Evolutionary conservation across 37 sponge, comb jelly and placozoan species (phyloP).

Genomic region (Aplysina aerophoba): DNA sequence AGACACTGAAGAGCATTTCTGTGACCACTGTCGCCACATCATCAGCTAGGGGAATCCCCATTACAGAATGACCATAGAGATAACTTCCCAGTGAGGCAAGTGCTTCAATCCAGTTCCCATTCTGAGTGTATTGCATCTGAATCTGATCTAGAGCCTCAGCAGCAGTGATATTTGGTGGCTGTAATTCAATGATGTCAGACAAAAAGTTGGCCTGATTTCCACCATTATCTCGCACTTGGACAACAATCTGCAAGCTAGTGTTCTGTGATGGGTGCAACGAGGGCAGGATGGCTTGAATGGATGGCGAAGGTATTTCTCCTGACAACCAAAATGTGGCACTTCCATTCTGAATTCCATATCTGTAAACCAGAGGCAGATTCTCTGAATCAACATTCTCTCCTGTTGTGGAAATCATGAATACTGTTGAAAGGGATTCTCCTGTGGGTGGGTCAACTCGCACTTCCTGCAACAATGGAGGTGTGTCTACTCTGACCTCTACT

Average conservation of each 20-base stretch:
- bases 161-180: not conserved
- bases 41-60: not conserved
- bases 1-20: conserved; percentile 27
- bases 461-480: conserved; percentile 30
- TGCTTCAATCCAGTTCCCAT: conserved; percentile 42
- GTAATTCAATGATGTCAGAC: conserved; percentile 18
- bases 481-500: conserved; percentile 29
- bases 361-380: conserved; percentile 54
- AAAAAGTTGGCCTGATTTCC: conserved; percentile 38
- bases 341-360: conserved; percentile 53
- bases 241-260: conserved; percentile 9
- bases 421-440: conserved; percentile 57
- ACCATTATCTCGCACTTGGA: conserved; percentile 38
- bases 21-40: conserved; percentile 10
- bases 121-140: not conserved
- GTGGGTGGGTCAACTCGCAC: conserved; percentile 44
- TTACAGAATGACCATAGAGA: conserved; percentile 12
- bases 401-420: conserved; percentile 36
- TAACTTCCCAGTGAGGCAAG: conserved; percentile 25
- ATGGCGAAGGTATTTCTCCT: conserved; percentile 26
- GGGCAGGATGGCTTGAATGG: conserved; percentile 37
- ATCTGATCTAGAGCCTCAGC: conserved; percentile 6
- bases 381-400: conserved; percentile 5
- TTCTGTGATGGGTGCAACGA: conserved; percentile 6
- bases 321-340: conserved; percentile 48